Base-by-base conservation (phyloP, 1,140 invertebrate genomes). In the Episyrphus balteatus region DNA sequence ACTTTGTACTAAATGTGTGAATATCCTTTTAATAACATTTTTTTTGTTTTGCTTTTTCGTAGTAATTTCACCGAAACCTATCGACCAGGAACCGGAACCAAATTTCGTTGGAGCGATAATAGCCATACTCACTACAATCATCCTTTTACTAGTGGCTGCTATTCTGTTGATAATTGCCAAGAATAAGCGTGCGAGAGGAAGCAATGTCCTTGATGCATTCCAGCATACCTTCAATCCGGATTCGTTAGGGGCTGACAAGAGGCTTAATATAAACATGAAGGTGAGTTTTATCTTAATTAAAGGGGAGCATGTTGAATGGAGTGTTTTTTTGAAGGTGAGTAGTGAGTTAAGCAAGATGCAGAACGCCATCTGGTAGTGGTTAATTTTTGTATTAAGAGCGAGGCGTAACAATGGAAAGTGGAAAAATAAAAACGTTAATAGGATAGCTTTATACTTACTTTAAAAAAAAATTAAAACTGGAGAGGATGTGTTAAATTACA, bases 91-190 rank as follows among this genome's bases (percentile, higher is more conserved):
- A 57, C 70, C 74, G 44, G 77, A 72, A 51, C 73, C 75, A 57
- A 69, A 73, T 56, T 73, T 81, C 56, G 82, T 87, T 56, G 84
- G 83, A 37, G 73, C 86, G 51, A 77, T 87, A 48, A 84, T 88
- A 56, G 83, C 84, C n/a, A 76, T 81, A 36, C 70, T 88, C 51
- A 79, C 80, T 13, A 82, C 82, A 18, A 79, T 86, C 51, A 86
- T 87, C 52, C 63, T 87, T 15, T 69, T 84, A 48, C 72, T 84
- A 12, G 66, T 80, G 39, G 76, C 76, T 8, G 77, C 81, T 39
- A 85, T 86, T 59, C 73, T 80, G 47, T 76, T 86, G 57, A 82
- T 86, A 56, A 77, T 86, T 46, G 75, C 80, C 36, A 70, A 82
- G 40, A 82, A 83, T 58, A 76, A 81, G 51, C 74, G 78, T 51